These are phyloP conservation scores for Mesitornis unicolor DNA, from an alignment of 2,113 vertebrate species.

Conservation along the genomic window DNA sequence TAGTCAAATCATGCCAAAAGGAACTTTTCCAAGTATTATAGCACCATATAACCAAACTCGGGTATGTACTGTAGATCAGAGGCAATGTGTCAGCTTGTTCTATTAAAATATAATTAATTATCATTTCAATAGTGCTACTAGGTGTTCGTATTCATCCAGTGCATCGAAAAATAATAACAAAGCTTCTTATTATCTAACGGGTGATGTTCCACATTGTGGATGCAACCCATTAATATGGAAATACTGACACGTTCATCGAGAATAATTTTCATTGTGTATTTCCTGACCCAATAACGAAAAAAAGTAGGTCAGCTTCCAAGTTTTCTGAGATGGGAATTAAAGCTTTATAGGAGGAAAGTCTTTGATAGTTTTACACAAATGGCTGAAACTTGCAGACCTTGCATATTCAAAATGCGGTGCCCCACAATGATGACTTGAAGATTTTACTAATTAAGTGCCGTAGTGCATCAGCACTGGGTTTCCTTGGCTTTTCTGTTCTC, in stretches of 20 bases:
- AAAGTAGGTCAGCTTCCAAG: constrained; percentile 18
- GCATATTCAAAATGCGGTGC: not conserved
- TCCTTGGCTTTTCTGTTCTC: too few relatives aligned
- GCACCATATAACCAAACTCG: not conserved
- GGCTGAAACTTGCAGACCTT: constrained; percentile 12
- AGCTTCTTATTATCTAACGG: not conserved
- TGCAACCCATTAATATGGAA: not conserved
- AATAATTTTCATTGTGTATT: not conserved
- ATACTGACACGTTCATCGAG: not conserved
- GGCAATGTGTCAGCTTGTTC: not conserved
- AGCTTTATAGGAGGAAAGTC: not conserved
- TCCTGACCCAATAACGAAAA: constrained; percentile 17
- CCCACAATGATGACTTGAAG: not conserved
- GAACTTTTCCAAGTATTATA: not conserved
- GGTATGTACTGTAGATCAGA: not conserved
- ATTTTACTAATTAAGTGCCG: constrained; percentile 15
- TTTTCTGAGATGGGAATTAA: not conserved
- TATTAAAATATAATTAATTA: not conserved
- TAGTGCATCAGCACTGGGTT: not conserved
- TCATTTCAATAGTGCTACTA: not conserved
- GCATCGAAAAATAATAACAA: not conserved
- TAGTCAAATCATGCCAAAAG: not conserved
- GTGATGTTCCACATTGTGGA: not conserved
- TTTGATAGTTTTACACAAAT: constrained; percentile 3
- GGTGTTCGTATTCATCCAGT: not conserved